Conservation (phyloP, 2,113 vertebrate genomes). For the Lepisosteus osseus region DNA sequence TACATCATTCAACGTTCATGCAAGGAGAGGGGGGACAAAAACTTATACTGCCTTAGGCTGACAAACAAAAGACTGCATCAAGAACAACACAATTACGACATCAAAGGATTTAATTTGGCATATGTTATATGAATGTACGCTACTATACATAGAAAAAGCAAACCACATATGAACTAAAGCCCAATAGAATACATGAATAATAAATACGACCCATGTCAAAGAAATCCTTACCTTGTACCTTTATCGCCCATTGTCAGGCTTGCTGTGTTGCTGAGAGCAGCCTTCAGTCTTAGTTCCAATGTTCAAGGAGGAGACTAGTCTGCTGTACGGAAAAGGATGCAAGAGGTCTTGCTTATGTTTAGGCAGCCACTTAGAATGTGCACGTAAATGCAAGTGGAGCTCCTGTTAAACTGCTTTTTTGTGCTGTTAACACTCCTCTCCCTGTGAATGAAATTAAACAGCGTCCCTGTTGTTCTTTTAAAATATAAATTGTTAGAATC, state of each 20-base stretch:
- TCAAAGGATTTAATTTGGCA: too few relatives aligned
- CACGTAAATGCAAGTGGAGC: slow-evolving; percentile 10
- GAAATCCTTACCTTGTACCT: slow-evolving; percentile 46
- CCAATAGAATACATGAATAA: too few relatives aligned
- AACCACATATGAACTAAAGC: too few relatives aligned
- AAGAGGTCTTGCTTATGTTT: slow-evolving; percentile 18
- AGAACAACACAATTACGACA: too few relatives aligned
- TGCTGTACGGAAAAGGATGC: neutral
- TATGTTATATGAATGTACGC: too few relatives aligned
- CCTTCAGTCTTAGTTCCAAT: slow-evolving; percentile 7
- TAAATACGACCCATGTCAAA: neutral
- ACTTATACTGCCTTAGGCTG: too few relatives aligned
- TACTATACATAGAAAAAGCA: too few relatives aligned
- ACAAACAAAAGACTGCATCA: too few relatives aligned
- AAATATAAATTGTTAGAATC: slow-evolving; percentile 12
- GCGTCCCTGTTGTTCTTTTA: slow-evolving; percentile 28
- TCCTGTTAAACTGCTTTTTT: slow-evolving; percentile 13
- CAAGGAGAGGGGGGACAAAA: too few relatives aligned
- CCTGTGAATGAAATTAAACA: slow-evolving; percentile 35
- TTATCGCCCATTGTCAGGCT: slow-evolving; percentile 44
- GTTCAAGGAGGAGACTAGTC: neutral
- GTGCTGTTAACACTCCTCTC: slow-evolving; percentile 8
- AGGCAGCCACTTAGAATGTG: slow-evolving; percentile 21
- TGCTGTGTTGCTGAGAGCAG: slow-evolving; percentile 18
- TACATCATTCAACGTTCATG: too few relatives aligned